phyloP scores from a whole-genome alignment of 2,113 vertebrate species.

The Pteropus alecto region DNA sequence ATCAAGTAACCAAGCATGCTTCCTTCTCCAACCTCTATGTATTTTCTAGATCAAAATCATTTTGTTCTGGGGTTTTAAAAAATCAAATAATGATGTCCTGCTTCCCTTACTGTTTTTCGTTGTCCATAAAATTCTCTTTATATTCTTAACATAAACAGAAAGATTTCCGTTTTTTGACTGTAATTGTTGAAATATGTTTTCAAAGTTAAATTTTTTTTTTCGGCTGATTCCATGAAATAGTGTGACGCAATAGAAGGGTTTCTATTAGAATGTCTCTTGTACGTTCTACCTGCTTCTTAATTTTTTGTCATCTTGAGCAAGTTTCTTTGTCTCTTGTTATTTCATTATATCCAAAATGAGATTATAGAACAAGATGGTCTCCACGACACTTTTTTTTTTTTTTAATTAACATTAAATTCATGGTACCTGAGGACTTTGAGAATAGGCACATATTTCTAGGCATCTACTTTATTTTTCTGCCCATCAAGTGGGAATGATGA shows the following conservation, averaged over 20 bases:
- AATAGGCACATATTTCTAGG: background rate
- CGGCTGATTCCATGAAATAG: background rate
- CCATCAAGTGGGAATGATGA: slow-evolving; percentile 20
- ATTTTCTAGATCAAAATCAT: background rate
- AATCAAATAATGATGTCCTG: background rate
- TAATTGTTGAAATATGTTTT: background rate
- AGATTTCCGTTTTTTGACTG: background rate
- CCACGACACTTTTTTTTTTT: background rate
- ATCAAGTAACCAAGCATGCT: background rate
- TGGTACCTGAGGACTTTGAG: background rate
- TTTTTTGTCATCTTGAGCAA: background rate
- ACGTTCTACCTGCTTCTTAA: background rate
- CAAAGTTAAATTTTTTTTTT: background rate
- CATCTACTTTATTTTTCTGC: background rate
- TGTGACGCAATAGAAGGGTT: background rate
- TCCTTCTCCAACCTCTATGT: background rate
- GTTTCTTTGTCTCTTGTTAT: background rate
- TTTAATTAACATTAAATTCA: background rate
- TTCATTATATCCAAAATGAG: slow-evolving; percentile 26
- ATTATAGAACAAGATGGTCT: background rate
- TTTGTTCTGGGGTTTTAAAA: background rate
- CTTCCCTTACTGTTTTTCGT: background rate
- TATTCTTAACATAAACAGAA: background rate
- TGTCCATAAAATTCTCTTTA: background rate
- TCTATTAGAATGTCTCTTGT: background rate